Evolutionary conservation across 2,797 vertebrate species (phyloP).

Genomic region (Peromyscus eremicus): DNA sequence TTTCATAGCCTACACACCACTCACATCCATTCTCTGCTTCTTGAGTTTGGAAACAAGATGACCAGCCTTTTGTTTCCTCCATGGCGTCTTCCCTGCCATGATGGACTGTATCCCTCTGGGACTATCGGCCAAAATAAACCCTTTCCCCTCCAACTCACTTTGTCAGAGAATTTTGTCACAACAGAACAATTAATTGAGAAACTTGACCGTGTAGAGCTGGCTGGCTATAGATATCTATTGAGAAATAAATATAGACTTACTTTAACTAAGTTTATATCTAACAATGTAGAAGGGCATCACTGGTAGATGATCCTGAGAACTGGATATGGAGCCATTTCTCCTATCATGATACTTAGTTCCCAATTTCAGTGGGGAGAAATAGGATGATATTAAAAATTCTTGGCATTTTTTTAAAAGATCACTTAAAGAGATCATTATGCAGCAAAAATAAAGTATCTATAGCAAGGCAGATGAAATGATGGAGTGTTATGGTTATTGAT

Average conservation of each 20-base stretch:
- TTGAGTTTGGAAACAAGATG: neutral
- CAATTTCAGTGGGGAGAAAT: constrained; percentile 30
- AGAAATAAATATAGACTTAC: constrained; percentile 50
- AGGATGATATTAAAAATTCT: constrained; percentile 68
- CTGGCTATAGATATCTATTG: constrained; percentile 44
- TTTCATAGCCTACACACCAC: neutral
- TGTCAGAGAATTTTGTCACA: neutral
- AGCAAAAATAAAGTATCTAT: constrained; percentile 75
- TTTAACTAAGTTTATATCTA: constrained; percentile 65
- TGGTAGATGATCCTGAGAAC: constrained; percentile 67
- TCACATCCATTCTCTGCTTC: neutral
- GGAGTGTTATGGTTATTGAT: constrained; percentile 82
- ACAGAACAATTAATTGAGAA: neutral
- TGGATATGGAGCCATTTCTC: constrained; percentile 69
- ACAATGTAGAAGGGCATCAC: constrained; percentile 5
- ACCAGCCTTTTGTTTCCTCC: neutral
- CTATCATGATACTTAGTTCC: constrained; percentile 69
- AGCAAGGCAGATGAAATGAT: constrained; percentile 78
- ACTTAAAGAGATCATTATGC: constrained; percentile 80
- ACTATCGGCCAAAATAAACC: neutral
- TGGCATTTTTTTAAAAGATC: constrained; percentile 72
- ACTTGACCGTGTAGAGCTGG: neutral
- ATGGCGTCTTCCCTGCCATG: too few species aligned
- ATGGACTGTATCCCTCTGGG: neutral
- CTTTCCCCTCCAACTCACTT: neutral